phyloP scores from a whole-genome alignment of 2,888 invertebrate genomes.

The Pimpla rufipes region DNA sequence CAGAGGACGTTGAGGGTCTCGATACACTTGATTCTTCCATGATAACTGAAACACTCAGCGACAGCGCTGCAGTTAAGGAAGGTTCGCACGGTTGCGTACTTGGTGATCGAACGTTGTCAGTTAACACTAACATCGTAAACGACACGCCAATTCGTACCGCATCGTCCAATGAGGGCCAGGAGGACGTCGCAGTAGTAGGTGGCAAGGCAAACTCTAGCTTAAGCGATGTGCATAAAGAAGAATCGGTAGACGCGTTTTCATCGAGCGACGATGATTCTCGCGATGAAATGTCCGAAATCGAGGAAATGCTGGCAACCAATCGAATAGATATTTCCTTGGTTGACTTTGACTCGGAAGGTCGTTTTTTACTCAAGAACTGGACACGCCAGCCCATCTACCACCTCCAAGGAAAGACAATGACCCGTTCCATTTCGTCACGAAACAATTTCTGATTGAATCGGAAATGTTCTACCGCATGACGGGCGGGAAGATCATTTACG shows the following conservation, averaged over 20 bases:
- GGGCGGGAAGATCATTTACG: too few relatives aligned
- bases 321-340: conserved; percentile 3
- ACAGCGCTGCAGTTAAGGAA: not conserved
- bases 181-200: not conserved
- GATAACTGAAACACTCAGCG: not conserved
- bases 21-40: too few relatives aligned
- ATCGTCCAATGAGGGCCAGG: not conserved
- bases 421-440: too few relatives aligned
- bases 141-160: not conserved
- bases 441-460: too few relatives aligned
- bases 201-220: conserved; percentile 1
- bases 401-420: too few relatives aligned
- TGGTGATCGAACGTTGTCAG: too few relatives aligned
- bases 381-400: too few relatives aligned
- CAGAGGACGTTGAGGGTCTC: not conserved
- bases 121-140: not conserved
- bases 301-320: not conserved
- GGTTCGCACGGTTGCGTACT: not conserved
- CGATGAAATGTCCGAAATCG: not conserved
- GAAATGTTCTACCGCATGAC: too few relatives aligned
- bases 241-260: not conserved
- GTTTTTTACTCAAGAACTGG: too few relatives aligned
- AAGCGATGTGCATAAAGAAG: not conserved
- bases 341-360: too few relatives aligned
- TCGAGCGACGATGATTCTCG: not conserved